Percentiles rank a stretch among this genome's conserved stretches.
Evolutionary conservation across 2,888 invertebrate genomes (phyloP).

Genomic region (Archips xylosteana): DNA sequence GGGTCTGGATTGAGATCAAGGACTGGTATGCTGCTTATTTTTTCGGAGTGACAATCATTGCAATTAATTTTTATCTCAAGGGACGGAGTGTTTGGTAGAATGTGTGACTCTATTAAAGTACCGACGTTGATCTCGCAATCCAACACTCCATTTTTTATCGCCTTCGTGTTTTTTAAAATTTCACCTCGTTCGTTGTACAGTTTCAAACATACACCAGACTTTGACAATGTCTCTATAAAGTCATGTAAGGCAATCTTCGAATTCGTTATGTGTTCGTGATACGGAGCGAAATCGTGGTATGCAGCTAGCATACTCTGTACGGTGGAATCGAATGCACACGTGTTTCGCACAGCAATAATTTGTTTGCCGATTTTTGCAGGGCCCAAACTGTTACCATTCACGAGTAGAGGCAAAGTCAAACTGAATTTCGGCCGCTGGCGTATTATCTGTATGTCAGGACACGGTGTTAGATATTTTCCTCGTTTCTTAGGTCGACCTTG

Average conservation of each 20-base stretch:
- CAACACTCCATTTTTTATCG: neutral
- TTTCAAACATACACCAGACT: too few relatives aligned
- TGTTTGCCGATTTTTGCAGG: neutral
- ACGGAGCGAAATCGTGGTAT: constrained; percentile 1
- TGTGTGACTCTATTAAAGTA: constrained; percentile 5
- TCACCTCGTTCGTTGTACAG: too few relatives aligned
- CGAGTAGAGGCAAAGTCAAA: constrained; percentile 3
- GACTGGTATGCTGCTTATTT: constrained; percentile 12
- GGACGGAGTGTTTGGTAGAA: constrained; percentile 3
- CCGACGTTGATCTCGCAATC: constrained; percentile 4
- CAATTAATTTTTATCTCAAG: constrained; percentile 3
- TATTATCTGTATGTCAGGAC: constrained; percentile 6
- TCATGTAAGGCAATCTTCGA: too few relatives aligned
- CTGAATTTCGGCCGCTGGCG: constrained; percentile 6
- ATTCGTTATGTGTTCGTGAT: neutral
- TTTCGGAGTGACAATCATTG: constrained; percentile 1
- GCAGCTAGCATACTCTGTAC: constrained; percentile 5
- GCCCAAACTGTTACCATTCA: constrained; percentile 6
- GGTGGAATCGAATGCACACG: neutral
- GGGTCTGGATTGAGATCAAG: constrained; percentile 12
- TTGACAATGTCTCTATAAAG: too few relatives aligned
- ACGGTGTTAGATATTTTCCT: constrained; percentile 4
- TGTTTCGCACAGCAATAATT: constrained; percentile 6
- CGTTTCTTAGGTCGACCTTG: constrained; percentile 6
- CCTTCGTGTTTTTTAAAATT: neutral